phyloP scores from a whole-genome alignment of 2,113 vertebrate genomes.

The Osmerus mordax region DNA sequence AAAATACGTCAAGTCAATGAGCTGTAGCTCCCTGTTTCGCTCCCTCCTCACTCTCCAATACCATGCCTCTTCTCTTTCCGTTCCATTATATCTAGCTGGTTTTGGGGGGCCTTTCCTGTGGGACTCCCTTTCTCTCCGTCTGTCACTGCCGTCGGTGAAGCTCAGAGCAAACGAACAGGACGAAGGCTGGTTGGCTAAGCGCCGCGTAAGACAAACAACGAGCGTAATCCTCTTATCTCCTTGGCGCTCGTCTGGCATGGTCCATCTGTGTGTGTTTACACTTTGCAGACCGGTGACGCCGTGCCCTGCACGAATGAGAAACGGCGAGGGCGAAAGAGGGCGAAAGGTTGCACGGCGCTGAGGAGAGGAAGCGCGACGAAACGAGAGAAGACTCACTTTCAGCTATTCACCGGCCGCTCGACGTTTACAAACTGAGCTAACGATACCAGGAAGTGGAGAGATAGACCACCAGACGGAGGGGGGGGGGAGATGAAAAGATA shows the following conservation, averaged over 20 bases:
- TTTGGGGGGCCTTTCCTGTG: not conserved
- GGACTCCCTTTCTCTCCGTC: not conserved
- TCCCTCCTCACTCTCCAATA: not conserved
- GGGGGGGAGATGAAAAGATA: conserved; percentile 12
- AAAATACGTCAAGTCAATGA: not conserved
- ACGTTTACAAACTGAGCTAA: conserved; percentile 17
- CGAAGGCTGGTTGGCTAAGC: conserved; percentile 34
- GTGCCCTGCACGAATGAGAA: conserved; percentile 18
- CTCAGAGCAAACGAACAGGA: conserved; percentile 27
- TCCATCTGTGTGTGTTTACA: conserved; percentile 70
- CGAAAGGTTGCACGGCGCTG: not conserved
- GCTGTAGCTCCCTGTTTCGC: no score
- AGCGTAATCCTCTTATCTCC: conserved; percentile 72
- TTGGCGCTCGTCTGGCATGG: conserved; percentile 52
- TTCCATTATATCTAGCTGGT: not conserved
- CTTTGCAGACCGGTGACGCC: conserved; percentile 11
- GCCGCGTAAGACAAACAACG: conserved; percentile 56
- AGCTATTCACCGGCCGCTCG: not conserved
- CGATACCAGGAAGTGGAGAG: conserved; percentile 19
- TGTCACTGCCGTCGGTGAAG: not conserved
- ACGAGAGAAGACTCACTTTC: conserved; percentile 4
- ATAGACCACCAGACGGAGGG: not conserved
- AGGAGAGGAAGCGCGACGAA: not conserved
- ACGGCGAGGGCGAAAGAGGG: not conserved
- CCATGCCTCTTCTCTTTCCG: not conserved